These are phyloP conservation scores for Rhinogobio ventralis DNA, from an alignment of 2,797 vertebrate genomes.

Conservation along the genomic window DNA sequence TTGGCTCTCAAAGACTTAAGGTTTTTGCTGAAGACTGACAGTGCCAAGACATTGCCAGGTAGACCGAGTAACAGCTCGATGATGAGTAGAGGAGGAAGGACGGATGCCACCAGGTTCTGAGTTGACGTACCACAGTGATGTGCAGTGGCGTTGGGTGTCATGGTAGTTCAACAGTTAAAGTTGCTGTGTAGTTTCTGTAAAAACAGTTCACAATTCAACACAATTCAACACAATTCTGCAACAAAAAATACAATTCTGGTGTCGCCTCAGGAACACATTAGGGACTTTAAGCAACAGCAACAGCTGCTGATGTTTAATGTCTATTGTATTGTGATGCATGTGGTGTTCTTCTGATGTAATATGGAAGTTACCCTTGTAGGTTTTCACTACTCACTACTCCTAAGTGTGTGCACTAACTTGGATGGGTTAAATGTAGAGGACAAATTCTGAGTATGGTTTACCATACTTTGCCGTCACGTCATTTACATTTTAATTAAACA, in stretches of 20 bases:
- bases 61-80: slow-evolving; percentile 77
- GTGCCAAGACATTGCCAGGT: slow-evolving; percentile 69
- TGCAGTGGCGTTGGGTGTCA: background rate
- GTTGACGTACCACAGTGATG: background rate
- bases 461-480: too few species aligned
- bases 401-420: too few species aligned
- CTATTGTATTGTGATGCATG: too few species aligned
- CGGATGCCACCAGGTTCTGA: accelerated
- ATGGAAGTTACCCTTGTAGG: too few species aligned
- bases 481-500: too few species aligned
- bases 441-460: too few species aligned
- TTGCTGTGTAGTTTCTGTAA: slow-evolving; percentile 13
- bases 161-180: slow-evolving; percentile 3
- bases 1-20: slow-evolving; percentile 72
- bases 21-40: slow-evolving; percentile 77
- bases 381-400: too few species aligned
- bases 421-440: too few species aligned
- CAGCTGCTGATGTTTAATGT: too few species aligned
- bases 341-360: too few species aligned
- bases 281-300: too few species aligned
- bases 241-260: background rate
- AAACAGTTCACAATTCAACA: background rate
- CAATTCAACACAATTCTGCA: background rate
- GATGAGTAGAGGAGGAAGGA: slow-evolving; percentile 71
- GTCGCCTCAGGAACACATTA: background rate